phyloP scores from a whole-genome alignment of 2,888 invertebrate genomes.

The Oligia strigilis region DNA sequence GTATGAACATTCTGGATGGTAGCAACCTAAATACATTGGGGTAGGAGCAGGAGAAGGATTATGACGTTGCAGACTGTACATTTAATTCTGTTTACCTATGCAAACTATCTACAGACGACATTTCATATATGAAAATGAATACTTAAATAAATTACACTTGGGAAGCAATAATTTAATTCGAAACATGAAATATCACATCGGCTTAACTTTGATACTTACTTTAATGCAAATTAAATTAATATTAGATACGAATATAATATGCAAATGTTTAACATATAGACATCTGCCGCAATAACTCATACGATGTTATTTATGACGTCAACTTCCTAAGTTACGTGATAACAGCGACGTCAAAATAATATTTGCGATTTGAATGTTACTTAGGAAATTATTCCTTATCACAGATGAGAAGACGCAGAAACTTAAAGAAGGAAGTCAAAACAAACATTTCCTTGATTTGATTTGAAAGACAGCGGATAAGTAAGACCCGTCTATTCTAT shows the following conservation, averaged over 20 bases:
- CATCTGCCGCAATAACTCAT: constrained; percentile 44
- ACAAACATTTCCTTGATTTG: neutral
- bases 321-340: constrained; percentile 47
- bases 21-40: neutral
- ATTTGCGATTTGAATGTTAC: constrained; percentile 44
- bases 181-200: constrained; percentile 24
- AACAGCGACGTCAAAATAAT: constrained; percentile 40
- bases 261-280: constrained; percentile 32
- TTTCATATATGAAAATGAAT: constrained; percentile 19
- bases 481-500: no score
- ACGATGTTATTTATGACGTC: constrained; percentile 43
- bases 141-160: constrained; percentile 37
- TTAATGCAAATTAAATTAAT: constrained; percentile 49
- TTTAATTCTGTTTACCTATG: neutral
- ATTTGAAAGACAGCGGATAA: neutral
- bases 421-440: neutral
- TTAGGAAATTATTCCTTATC: constrained; percentile 34
- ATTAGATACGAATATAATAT: constrained; percentile 29
- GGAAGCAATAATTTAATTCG: constrained; percentile 40
- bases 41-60: neutral
- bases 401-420: neutral
- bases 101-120: neutral
- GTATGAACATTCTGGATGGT: no score
- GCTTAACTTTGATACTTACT: constrained; percentile 30
- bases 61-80: constrained; percentile 1